Base-by-base conservation (phyloP, 2,113 vertebrate species). In the Caracal caracal region DNA sequence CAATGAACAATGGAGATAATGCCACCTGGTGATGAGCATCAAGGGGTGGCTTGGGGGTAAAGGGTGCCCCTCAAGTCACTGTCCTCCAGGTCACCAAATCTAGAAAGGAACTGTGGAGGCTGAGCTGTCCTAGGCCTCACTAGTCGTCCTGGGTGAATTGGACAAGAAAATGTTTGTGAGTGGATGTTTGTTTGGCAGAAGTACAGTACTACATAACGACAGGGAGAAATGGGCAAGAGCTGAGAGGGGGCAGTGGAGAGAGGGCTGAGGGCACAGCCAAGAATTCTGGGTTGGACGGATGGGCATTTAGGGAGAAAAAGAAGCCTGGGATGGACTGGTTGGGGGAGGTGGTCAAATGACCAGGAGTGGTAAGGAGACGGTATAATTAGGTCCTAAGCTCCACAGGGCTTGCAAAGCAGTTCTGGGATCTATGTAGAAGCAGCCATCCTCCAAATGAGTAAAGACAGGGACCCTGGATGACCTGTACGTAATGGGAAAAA, bases 231-330 rank as follows among this genome's bases (percentile, higher is more conserved):
- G 17, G 37, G 30, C 37, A 71, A 66, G n/a, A 37, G 40, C 80
- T 24, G 59, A 88, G 71, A n/a, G n/a, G 28, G 43, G 5, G 0
- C 12, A 33, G 26, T 13, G 43, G 43, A 17, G 56, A 15, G 2
- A 78, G 16, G 24, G 5, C 49, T 16, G 30, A 51, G 82, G 88
- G 19, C 30, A 28, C 0, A 40, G 30, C 13, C 10, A 28, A 13
- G 76, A 16, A 53, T n/a, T 56, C 75, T 0, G 0, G 49, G 59
- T 10, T 30, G 1, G 13, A 33, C 16, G 11, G 24, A 2, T 0
- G 2, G 6, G 35, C 15, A 11, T 35, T 84, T 22, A 51, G 75
- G n/a, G 53, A 53, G n/a, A 49, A 33, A 17, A 73, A 12, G 65
- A 37, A 33, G 66, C 3, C 1, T 16, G 12, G 12, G 3, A 19